These are phyloP conservation scores for Sinhomidia bicolor DNA, from an alignment of 2,888 invertebrate genomes.

Conservation along the genomic window DNA sequence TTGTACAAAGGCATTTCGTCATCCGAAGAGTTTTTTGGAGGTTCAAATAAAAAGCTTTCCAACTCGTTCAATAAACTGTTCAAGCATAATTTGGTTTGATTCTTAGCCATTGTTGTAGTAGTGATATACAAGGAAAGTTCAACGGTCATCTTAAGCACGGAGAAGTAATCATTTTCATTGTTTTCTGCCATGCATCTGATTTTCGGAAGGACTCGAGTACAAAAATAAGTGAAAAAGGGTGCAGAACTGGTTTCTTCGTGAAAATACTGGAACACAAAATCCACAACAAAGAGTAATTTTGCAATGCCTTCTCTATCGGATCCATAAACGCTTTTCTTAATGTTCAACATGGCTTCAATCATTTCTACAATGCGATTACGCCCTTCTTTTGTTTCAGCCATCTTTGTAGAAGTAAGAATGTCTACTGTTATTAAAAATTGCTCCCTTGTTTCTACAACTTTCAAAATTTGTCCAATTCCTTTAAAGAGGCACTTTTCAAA, in stretches of 20 bases:
- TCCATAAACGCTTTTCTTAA: background rate
- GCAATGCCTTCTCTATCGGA: background rate
- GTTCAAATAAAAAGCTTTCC: background rate
- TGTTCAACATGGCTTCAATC: slow-evolving; percentile 11
- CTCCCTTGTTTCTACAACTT: background rate
- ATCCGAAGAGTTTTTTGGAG: background rate
- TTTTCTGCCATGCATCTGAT: background rate
- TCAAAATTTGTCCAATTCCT: background rate
- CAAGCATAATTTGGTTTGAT: background rate
- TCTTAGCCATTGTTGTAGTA: background rate
- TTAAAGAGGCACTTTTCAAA: slow-evolving; percentile 37
- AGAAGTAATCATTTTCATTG: slow-evolving; percentile 21
- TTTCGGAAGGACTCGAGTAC: slow-evolving; percentile 31
- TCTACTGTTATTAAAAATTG: slow-evolving; percentile 26
- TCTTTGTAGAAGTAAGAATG: slow-evolving; percentile 35
- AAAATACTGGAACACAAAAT: slow-evolving; percentile 40
- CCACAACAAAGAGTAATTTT: background rate
- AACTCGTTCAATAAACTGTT: background rate
- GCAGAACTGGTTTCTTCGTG: slow-evolving; percentile 24
- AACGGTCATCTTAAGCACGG: background rate
- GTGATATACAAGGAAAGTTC: slow-evolving; percentile 5
- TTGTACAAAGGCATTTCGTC: background rate
- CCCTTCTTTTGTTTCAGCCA: slow-evolving; percentile 8
- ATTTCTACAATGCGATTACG: background rate
- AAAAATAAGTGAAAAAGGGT: slow-evolving; percentile 27